phyloP scores from a whole-genome alignment of 2,888 invertebrate species.

The Lasiommata megera region DNA sequence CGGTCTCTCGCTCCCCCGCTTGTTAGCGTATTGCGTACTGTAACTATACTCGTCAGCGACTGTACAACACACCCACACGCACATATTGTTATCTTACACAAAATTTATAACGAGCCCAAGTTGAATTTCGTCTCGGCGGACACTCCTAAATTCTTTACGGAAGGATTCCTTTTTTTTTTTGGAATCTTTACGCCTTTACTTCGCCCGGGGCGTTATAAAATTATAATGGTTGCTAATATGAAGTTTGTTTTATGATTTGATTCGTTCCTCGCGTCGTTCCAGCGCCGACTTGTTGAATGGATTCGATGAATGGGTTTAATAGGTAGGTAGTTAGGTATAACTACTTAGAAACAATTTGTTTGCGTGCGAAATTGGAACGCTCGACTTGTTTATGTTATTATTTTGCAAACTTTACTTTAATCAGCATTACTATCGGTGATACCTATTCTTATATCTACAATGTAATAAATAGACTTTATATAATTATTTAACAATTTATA shows the following conservation, averaged over 20 bases:
- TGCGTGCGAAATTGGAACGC: slow-evolving; percentile 27
- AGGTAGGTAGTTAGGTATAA: slow-evolving; percentile 10
- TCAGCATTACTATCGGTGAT: neutral
- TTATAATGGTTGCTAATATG: slow-evolving; percentile 55
- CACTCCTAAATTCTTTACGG: slow-evolving; percentile 79
- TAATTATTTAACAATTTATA: neutral
- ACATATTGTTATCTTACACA: slow-evolving; percentile 78
- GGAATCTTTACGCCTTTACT: slow-evolving; percentile 52
- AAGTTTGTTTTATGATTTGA: slow-evolving; percentile 58
- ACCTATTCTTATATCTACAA: neutral
- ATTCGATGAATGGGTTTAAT: slow-evolving; percentile 39
- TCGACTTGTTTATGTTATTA: slow-evolving; percentile 7
- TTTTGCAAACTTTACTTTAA: neutral
- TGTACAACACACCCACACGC: slow-evolving; percentile 76
- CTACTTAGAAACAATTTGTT: slow-evolving; percentile 25
- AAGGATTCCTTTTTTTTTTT: slow-evolving; percentile 64
- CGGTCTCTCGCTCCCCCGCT: slow-evolving; percentile 64
- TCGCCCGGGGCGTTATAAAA: slow-evolving; percentile 60
- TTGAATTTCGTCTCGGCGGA: slow-evolving; percentile 71
- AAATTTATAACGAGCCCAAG: slow-evolving; percentile 77
- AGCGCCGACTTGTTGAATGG: slow-evolving; percentile 44
- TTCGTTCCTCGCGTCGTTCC: slow-evolving; percentile 61
- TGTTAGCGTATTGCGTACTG: slow-evolving; percentile 81
- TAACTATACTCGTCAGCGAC: slow-evolving; percentile 79
- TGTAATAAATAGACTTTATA: neutral